phyloP scores from a whole-genome alignment of 2,888 invertebrate species.

The Salpingus planirostris region DNA sequence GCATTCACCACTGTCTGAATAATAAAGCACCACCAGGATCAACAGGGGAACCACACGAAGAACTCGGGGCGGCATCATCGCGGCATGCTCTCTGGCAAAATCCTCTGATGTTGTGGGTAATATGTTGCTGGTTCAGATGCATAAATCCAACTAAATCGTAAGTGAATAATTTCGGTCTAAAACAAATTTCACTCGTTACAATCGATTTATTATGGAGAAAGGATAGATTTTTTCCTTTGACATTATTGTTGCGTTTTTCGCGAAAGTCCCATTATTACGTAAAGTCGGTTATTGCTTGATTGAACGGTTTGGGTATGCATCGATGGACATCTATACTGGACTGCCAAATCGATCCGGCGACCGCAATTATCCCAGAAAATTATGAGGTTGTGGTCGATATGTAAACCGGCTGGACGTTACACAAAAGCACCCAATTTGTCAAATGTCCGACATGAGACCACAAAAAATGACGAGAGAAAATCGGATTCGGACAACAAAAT shows the following conservation, averaged over 20 bases:
- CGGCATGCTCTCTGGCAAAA: slow-evolving; percentile 25
- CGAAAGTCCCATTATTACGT: slow-evolving; percentile 30
- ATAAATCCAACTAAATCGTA: slow-evolving; percentile 26
- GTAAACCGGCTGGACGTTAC: no score
- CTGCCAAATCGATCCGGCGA: background rate
- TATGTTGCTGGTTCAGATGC: slow-evolving; percentile 20
- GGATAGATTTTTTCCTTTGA: slow-evolving; percentile 26
- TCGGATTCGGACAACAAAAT: no score
- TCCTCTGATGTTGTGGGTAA: slow-evolving; percentile 8
- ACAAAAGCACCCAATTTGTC: no score
- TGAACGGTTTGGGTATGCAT: background rate
- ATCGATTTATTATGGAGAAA: slow-evolving; percentile 32
- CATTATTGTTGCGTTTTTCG: slow-evolving; percentile 30
- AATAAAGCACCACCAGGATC: slow-evolving; percentile 8
- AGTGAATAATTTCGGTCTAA: no score
- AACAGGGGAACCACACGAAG: no score
- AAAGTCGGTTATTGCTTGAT: slow-evolving; percentile 15
- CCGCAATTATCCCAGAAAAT: no score
- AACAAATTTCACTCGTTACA: slow-evolving; percentile 32
- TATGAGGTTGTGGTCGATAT: no score
- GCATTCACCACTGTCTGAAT: no score
- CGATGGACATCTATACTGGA: slow-evolving; percentile 1
- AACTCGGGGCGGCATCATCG: slow-evolving; percentile 22
- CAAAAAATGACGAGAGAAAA: no score
- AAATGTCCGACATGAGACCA: no score